Percentiles rank a stretch among this genome's conserved stretches.
phyloP scores from a whole-genome alignment of 2,888 invertebrate genomes.

The Cheilosia vernalis region DNA sequence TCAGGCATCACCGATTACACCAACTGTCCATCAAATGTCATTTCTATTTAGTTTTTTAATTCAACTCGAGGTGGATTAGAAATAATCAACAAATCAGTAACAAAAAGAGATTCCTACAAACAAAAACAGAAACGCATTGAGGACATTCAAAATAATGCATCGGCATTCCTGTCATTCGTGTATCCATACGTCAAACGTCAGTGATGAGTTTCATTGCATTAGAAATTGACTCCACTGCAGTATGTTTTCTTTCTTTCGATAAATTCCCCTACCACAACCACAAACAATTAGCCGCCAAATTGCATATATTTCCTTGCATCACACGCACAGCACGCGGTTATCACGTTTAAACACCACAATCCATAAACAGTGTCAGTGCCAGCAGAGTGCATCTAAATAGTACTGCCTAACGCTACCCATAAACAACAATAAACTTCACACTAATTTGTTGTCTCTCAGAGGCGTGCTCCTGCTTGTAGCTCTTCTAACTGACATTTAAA shows the following conservation, averaged over 20 bases:
- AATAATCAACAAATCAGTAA: too few relatives aligned
- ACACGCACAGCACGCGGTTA: constrained; percentile 12
- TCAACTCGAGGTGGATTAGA: too few relatives aligned
- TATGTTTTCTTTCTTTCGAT: background rate
- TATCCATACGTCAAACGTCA: too few relatives aligned
- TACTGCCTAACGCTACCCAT: constrained; percentile 13
- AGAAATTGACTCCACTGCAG: background rate
- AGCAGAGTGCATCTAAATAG: constrained; percentile 50
- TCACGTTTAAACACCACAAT: constrained; percentile 18
- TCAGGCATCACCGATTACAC: too few relatives aligned
- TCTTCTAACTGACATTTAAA: constrained; percentile 41
- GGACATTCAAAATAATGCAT: too few relatives aligned
- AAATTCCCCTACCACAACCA: background rate
- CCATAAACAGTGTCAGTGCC: constrained; percentile 60
- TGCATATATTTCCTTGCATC: constrained; percentile 16
- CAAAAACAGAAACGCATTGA: too few relatives aligned
- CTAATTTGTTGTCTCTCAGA: constrained; percentile 36
- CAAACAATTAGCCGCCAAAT: constrained; percentile 1
- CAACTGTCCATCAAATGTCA: too few relatives aligned
- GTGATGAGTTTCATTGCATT: too few relatives aligned
- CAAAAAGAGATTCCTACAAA: too few relatives aligned
- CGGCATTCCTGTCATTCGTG: too few relatives aligned
- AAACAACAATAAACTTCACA: constrained; percentile 28
- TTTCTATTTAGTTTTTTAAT: too few relatives aligned
- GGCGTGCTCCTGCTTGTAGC: constrained; percentile 27